These are phyloP conservation scores for Eupithecia insigniata DNA, from an alignment of 2,888 invertebrate genomes.

Conservation along the genomic window DNA sequence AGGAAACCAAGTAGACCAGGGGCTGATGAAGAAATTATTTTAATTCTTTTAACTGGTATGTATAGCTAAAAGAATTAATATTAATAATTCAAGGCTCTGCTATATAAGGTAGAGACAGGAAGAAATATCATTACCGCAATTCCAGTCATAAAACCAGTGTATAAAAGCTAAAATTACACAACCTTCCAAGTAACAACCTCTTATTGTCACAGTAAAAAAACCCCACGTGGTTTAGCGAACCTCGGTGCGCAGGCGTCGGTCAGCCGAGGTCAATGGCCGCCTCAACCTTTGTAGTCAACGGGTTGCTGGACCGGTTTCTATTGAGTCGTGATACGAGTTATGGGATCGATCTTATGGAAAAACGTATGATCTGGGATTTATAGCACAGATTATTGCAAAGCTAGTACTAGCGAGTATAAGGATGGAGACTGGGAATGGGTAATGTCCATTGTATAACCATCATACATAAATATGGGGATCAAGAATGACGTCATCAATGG, in stretches of 20 bases:
- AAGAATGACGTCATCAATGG: too few species aligned
- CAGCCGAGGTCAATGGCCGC: slow-evolving; percentile 71
- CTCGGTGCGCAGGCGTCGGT: slow-evolving; percentile 76
- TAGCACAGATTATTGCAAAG: background rate
- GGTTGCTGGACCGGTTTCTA: slow-evolving; percentile 58
- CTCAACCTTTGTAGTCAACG: slow-evolving; percentile 75
- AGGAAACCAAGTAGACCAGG: background rate
- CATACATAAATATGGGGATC: too few species aligned
- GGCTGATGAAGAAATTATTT: background rate
- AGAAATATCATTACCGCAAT: background rate
- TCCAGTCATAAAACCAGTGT: background rate
- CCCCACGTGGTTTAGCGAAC: slow-evolving; percentile 54
- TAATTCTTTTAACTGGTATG: too few species aligned
- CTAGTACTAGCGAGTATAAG: background rate
- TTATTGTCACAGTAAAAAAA: slow-evolving; percentile 38
- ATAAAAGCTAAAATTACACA: slow-evolving; percentile 1
- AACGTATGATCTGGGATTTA: slow-evolving; percentile 10
- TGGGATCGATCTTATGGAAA: slow-evolving; percentile 27
- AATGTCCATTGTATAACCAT: too few species aligned
- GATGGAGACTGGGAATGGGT: too few species aligned
- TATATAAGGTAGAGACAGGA: background rate
- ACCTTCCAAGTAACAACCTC: background rate
- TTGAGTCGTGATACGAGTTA: slow-evolving; percentile 55
- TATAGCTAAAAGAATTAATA: too few species aligned
- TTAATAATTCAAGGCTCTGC: background rate